These are phyloP conservation scores for Notodonta ziczac DNA, from an alignment of 2,888 invertebrate species.

Conservation along the genomic window DNA sequence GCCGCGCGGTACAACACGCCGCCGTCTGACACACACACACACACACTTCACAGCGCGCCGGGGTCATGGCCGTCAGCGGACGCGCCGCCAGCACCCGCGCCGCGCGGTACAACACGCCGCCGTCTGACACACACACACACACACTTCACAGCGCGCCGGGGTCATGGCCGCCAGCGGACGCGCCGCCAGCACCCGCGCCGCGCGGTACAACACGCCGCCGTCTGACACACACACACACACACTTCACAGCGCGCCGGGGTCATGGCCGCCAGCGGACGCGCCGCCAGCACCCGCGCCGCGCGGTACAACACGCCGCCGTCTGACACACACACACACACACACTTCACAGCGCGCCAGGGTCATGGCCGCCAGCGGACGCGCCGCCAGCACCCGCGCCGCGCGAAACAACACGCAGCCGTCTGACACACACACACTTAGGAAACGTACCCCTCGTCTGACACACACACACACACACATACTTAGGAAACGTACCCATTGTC, in stretches of 20 bases:
- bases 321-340: too few relatives aligned
- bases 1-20: constrained; percentile 60
- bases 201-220: constrained; percentile 58
- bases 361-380: too few relatives aligned
- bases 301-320: constrained; percentile 55
- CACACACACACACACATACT: too few relatives aligned
- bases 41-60: constrained; percentile 57
- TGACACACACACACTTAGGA: too few relatives aligned
- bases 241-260: constrained; percentile 68
- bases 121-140: constrained; percentile 41
- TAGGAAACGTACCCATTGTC: too few relatives aligned
- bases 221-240: constrained; percentile 39
- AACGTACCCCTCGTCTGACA: too few relatives aligned
- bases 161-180: constrained; percentile 68
- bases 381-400: too few relatives aligned
- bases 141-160: constrained; percentile 62
- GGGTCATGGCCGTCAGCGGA: constrained; percentile 68
- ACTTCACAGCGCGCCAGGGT: too few relatives aligned
- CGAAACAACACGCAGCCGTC: too few relatives aligned
- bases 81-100: constrained; percentile 50
- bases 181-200: constrained; percentile 48
- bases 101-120: constrained; percentile 60
- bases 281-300: constrained; percentile 50
- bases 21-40: constrained; percentile 44
- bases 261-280: constrained; percentile 64